These are phyloP conservation scores for Hedya salicella DNA, from an alignment of 2,888 invertebrate genomes.

Conservation along the genomic window DNA sequence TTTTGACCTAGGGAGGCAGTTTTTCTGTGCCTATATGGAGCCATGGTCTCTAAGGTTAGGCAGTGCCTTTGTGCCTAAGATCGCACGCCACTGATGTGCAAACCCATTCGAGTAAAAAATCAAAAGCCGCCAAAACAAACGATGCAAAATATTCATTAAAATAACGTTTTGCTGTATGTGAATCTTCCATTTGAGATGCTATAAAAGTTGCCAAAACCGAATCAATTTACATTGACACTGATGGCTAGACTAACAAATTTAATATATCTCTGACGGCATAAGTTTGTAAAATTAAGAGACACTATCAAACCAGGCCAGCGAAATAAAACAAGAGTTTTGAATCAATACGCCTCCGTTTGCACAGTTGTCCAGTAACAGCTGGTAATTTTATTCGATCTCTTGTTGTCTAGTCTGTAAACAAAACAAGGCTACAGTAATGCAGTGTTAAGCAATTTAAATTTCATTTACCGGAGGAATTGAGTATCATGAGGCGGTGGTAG, in stretches of 20 bases:
- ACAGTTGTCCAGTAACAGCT: slow-evolving; percentile 21
- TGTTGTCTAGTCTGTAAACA: slow-evolving; percentile 22
- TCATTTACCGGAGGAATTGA: slow-evolving; percentile 1
- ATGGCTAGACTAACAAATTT: not conserved
- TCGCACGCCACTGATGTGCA: too few relatives aligned
- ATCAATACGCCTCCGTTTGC: slow-evolving; percentile 25
- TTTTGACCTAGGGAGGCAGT: too few relatives aligned
- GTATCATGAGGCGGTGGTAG: not conserved
- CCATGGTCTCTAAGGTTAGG: too few relatives aligned
- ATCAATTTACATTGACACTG: not conserved
- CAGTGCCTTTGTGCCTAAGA: too few relatives aligned
- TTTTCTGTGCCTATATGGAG: too few relatives aligned
- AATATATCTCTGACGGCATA: not conserved
- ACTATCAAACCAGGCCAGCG: not conserved
- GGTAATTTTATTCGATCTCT: slow-evolving; percentile 19
- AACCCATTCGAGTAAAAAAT: too few relatives aligned
- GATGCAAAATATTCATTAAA: too few relatives aligned
- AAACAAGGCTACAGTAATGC: not conserved
- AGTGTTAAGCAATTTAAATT: slow-evolving; percentile 18
- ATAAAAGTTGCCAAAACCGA: too few relatives aligned
- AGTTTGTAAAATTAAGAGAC: slow-evolving; percentile 4
- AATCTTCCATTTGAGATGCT: too few relatives aligned
- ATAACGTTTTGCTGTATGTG: too few relatives aligned
- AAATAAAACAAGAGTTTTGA: slow-evolving; percentile 22
- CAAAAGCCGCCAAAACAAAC: too few relatives aligned